Evolutionary conservation across 2,797 vertebrate genomes (phyloP).

Genomic region (Amazona finschi): DNA sequence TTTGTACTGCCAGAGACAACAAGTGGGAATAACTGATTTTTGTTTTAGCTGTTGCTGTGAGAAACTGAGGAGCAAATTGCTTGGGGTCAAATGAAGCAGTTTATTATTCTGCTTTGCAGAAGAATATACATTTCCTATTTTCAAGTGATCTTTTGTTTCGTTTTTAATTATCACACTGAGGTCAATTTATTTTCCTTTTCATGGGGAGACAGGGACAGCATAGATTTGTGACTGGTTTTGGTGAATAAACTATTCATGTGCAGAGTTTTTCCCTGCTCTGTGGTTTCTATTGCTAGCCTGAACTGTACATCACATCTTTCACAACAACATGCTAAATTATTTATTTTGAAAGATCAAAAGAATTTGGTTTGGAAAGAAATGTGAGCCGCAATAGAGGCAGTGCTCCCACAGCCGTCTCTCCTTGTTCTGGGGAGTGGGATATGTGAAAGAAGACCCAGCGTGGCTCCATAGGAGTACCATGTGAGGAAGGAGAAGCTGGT

Average conservation of each 20-base stretch:
- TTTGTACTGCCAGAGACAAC: conserved; percentile 51
- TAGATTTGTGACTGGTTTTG: background rate
- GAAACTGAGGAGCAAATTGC: background rate
- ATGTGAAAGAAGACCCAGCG: fast-evolving
- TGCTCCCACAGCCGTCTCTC: background rate
- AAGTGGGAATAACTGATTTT: conserved; percentile 40
- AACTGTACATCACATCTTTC: background rate
- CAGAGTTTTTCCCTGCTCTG: background rate
- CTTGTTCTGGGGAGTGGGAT: background rate
- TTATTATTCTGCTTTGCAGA: conserved; percentile 17
- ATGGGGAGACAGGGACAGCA: background rate
- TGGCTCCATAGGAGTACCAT: conserved; percentile 10
- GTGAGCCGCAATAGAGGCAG: background rate
- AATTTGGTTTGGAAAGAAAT: conserved; percentile 23
- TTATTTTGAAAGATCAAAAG: conserved; percentile 21
- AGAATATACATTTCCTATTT: conserved; percentile 1
- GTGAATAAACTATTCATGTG: conserved; percentile 44
- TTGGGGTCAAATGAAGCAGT: background rate
- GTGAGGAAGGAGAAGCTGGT: conserved; percentile 45
- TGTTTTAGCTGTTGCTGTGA: background rate
- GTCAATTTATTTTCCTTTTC: conserved; percentile 30
- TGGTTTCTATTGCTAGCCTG: background rate
- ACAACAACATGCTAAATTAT: background rate
- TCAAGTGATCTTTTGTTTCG: conserved; percentile 41
- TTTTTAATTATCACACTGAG: conserved; percentile 19